Evolutionary conservation across 2,888 invertebrate genomes (phyloP), one percentile per base, ranked within the genome.

Genomic region (Ischnura elegans): DNA sequence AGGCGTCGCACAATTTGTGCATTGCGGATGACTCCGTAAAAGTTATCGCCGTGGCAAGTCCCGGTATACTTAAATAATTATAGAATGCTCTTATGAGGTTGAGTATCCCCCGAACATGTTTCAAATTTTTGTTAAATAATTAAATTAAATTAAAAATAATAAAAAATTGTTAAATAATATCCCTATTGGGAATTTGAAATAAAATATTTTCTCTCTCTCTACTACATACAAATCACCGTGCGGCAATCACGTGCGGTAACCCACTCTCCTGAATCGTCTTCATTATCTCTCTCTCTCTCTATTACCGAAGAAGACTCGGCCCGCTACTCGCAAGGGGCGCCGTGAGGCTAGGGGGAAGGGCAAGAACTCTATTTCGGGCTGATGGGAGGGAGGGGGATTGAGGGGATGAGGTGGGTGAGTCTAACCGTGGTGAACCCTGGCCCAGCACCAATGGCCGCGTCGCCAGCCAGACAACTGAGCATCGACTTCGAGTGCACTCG

Each of bases 361-460:
- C 2, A 25, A 45, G 45, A 42, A 25, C 8, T 29, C 76, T 76
- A 76, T 76, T 76, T 76, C 36, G 13, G 76, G 36, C 76, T 36
- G 36, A 29, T 76, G 76, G 76, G 25, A 25, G 25, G 76, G 76
- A 36, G 16, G 76, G 76, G 76, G 36, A 76, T 29, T 25, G 29
- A 76, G 76, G 76, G 36, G 29, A 36, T 8, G 10, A 16, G 36
- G 29, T 46, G 86, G 46, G 36, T 76, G 29, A 36, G 5, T 61
- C 25, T 61, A 21, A 25, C 76, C 76, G 36, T 10, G 86, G n/a
- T 86, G 43, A 86, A 86, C 86, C 86, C 86, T 86, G 46, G 86
- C 45, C 86, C 46, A 16, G 86, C 86, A 86, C 86, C 86, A 46
- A 45, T 46, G 86, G 43, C 43, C 85, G 85, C 61, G 85, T 46